Percentiles rank a stretch among this genome's conserved stretches.
phyloP scores from a whole-genome alignment of 2,888 invertebrate genomes.

The Diadegma fenestrale region DNA sequence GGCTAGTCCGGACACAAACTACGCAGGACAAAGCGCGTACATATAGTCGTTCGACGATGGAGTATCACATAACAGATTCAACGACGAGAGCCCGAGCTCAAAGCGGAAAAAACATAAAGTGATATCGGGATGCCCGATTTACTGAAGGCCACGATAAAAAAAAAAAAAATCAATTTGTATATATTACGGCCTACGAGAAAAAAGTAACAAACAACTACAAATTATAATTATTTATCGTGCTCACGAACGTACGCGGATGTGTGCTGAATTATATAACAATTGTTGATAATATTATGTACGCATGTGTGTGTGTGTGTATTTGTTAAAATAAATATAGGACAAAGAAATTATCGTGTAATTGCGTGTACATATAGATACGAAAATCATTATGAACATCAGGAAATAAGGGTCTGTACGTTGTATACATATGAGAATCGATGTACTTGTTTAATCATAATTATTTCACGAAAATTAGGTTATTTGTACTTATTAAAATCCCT shows the following conservation, averaged over 20 bases:
- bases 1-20: conserved; percentile 17
- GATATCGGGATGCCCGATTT: conserved; percentile 41
- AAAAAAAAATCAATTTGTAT: conserved; percentile 7
- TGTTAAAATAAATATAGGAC: conserved; percentile 62
- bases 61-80: background rate
- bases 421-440: conserved; percentile 65
- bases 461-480: conserved; percentile 69
- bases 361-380: conserved; percentile 61
- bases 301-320: conserved; percentile 2
- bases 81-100: background rate
- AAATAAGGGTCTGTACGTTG: conserved; percentile 58
- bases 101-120: background rate
- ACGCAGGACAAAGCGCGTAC: conserved; percentile 1
- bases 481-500: conserved; percentile 64
- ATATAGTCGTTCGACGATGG: conserved; percentile 29
- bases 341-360: conserved; percentile 51
- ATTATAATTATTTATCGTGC: conserved; percentile 22
- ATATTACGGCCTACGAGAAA: conserved; percentile 59
- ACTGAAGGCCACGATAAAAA: conserved; percentile 7
- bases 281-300: conserved; percentile 51
- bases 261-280: conserved; percentile 63
- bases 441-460: conserved; percentile 60
- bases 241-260: conserved; percentile 40
- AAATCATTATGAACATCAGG: conserved; percentile 48
- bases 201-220: conserved; percentile 1